These are phyloP conservation scores for Zelleria hepariella DNA, from an alignment of 2,888 invertebrate species.

Conservation along the genomic window DNA sequence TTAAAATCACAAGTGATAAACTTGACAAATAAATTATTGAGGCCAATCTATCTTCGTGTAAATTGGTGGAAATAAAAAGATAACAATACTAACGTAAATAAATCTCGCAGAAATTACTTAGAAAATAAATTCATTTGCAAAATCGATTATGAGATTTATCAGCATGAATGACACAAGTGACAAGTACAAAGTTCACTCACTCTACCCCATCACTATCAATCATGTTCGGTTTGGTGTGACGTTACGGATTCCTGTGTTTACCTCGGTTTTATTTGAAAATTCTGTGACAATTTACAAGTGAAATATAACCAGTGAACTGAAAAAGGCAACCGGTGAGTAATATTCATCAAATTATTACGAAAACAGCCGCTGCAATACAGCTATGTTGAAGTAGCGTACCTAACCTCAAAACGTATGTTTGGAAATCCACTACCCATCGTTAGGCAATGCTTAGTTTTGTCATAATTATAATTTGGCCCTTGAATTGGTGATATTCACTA, in stretches of 20 bases:
- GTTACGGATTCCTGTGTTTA: constrained; percentile 43
- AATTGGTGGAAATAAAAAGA: too few relatives aligned
- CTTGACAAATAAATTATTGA: too few relatives aligned
- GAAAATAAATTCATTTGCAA: too few relatives aligned
- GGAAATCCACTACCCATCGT: neutral
- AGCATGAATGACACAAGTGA: too few relatives aligned
- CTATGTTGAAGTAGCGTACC: neutral
- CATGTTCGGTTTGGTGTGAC: constrained; percentile 18
- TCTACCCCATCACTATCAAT: constrained; percentile 12
- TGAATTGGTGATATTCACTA: neutral
- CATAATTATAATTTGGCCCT: neutral
- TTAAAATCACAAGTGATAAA: too few relatives aligned
- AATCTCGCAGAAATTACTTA: too few relatives aligned
- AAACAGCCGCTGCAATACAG: neutral
- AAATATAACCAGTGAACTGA: constrained; percentile 24
- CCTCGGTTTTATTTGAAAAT: constrained; percentile 51
- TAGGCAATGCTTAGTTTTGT: neutral
- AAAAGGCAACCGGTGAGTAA: neutral
- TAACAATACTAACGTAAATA: too few relatives aligned
- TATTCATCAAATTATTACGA: neutral
- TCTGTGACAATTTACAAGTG: constrained; percentile 64
- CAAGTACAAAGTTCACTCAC: too few relatives aligned
- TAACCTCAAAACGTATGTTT: neutral
- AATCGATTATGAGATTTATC: too few relatives aligned
- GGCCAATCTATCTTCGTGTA: too few relatives aligned